A percentile compares a stretch with the other conserved stretches of the same genome.
Evolutionary conservation across 2,113 vertebrate species (phyloP).

Genomic region (Emydura subglobosa): DNA sequence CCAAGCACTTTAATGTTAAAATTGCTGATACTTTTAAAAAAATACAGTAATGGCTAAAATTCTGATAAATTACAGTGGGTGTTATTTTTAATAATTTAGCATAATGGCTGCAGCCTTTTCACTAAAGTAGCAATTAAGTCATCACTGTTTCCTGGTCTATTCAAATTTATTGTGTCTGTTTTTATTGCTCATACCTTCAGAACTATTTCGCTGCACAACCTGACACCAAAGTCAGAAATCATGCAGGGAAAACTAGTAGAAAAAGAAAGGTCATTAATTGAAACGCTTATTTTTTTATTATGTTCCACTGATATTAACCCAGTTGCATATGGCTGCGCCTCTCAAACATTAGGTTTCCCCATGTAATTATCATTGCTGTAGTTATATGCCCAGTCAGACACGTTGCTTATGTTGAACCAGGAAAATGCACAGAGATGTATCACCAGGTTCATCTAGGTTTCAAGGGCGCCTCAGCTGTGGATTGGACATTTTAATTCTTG

Average conservation of each 20-base stretch:
- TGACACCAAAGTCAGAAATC: slow-evolving; percentile 74
- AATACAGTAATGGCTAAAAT: slow-evolving; percentile 59
- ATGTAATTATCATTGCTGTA: slow-evolving; percentile 51
- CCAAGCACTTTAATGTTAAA: slow-evolving; percentile 50
- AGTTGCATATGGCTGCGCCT: slow-evolving; percentile 54
- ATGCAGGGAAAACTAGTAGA: slow-evolving; percentile 48
- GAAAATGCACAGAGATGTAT: not conserved
- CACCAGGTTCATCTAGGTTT: slow-evolving; percentile 1
- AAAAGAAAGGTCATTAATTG: slow-evolving; percentile 68
- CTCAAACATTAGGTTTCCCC: slow-evolving; percentile 41
- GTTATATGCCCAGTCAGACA: slow-evolving; percentile 22
- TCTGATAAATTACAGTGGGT: slow-evolving; percentile 70
- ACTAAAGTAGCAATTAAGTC: slow-evolving; percentile 78
- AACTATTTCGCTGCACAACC: slow-evolving; percentile 58
- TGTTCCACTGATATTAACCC: slow-evolving; percentile 58
- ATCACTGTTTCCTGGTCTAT: slow-evolving; percentile 67
- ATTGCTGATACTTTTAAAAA: slow-evolving; percentile 38
- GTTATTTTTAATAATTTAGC: slow-evolving; percentile 79
- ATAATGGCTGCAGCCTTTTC: slow-evolving; percentile 74
- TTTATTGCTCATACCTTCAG: slow-evolving; percentile 68
- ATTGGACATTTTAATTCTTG: slow-evolving; percentile 28
- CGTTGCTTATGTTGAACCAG: slow-evolving; percentile 6
- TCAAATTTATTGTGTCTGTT: slow-evolving; percentile 69
- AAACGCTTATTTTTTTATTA: slow-evolving; percentile 62
- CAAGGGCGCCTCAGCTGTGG: not conserved